Evolutionary conservation across 2,797 vertebrate genomes (phyloP), one percentile per base, ranked within the genome.

Genomic region (Potorous gilbertii): DNA sequence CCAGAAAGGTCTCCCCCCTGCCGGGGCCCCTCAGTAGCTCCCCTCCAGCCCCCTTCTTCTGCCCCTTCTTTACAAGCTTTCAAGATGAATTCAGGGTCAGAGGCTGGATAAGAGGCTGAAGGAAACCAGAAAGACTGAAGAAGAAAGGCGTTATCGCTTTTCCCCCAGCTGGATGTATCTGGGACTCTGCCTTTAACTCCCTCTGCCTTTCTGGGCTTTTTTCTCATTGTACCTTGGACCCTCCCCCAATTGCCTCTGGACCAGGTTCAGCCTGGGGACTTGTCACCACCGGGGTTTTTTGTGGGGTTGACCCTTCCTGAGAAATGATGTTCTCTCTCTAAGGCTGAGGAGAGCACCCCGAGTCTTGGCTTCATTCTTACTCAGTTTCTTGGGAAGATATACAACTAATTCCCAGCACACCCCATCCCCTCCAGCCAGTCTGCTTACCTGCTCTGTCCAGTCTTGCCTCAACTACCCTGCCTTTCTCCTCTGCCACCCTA

Each of bases 11-110:
- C 52, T 90, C 90, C 28, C 90, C 52, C 54, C 18, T 54, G 29
- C 90, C 90, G 31, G 12, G 90, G 90, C 90, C 90, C 90, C 90
- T 54, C 52, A 14, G 90, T n/a, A 90, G 50, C 90, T 90, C 52
- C 50, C 54, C 90, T 90, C 52, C 52, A 90, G 29, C 54, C 50
- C 90, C 90, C 34, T 55, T 90, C 90, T 90, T 21, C 28, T 87
- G 74, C 1, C 40, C 12, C 29, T 90, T 55, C 54, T 90, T 55
- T 31, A 90, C 9, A 55, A 54, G 92, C 94, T 93, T 74, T 55
- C 94, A 96, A 97, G 96, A 92, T 90, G 92, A 62, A 95, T 96
- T 97, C 16, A 29, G 93, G 94, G 97, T 90, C 92, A 94, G 57
- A 0, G 0, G 4, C 21, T 93, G 57, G 93, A 9, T 95, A 90